A percentile compares a stretch with the other conserved stretches of the same genome.
Evolutionary conservation across 2,113 vertebrate genomes (phyloP).

Genomic region (Apeltes quadracus): DNA sequence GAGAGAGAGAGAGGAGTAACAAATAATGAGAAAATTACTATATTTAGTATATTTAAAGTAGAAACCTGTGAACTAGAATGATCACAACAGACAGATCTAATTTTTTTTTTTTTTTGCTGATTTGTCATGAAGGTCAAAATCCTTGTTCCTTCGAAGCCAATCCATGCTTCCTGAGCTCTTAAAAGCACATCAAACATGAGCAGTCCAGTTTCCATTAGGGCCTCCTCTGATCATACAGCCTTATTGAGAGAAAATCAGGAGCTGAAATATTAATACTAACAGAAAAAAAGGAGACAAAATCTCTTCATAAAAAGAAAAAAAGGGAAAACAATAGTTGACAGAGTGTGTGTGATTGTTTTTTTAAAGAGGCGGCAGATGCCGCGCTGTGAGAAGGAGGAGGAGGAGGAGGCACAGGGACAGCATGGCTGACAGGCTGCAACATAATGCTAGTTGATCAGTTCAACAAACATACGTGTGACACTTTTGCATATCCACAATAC

Average conservation of each 20-base stretch:
- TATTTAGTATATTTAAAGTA: too few relatives aligned
- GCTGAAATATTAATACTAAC: background rate
- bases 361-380: slow-evolving; percentile 24
- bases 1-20: background rate
- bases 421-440: slow-evolving; percentile 11
- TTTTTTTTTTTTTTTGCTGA: background rate
- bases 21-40: background rate
- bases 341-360: too few relatives aligned
- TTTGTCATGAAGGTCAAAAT: background rate
- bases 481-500: background rate
- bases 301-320: background rate
- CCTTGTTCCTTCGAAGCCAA: background rate
- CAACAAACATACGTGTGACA: background rate
- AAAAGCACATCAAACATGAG: background rate
- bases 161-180: background rate
- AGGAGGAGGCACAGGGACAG: background rate
- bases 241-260: background rate
- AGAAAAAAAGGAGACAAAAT: background rate
- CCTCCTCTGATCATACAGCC: background rate
- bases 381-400: background rate
- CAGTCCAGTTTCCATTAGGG: background rate
- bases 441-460: background rate
- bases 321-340: background rate
- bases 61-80: background rate
- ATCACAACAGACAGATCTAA: background rate